These are phyloP conservation scores for Hozukius guyotensis DNA, from an alignment of 2,797 vertebrate species.

Conservation along the genomic window DNA sequence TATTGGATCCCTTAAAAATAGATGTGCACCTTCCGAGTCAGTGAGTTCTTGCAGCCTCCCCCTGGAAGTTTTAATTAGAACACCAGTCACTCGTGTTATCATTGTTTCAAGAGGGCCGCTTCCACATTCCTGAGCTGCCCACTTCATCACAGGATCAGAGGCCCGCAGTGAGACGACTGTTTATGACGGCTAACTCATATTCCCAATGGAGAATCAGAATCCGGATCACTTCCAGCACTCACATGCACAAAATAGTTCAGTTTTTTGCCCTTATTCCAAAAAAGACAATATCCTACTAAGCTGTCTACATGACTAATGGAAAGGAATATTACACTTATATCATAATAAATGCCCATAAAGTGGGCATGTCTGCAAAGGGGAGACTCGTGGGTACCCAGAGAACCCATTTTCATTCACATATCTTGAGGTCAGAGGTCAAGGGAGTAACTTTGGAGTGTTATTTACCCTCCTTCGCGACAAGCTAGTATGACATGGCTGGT, in stretches of 20 bases:
- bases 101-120: constrained; percentile 75
- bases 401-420: too few relatives aligned
- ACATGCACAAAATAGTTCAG: not conserved
- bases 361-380: too few relatives aligned
- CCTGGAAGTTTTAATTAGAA: constrained; percentile 83
- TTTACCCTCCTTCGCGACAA: too few relatives aligned
- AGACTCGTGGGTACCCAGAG: too few relatives aligned
- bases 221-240: not conserved
- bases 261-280: not conserved
- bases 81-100: constrained; percentile 79
- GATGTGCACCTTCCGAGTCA: constrained; percentile 72
- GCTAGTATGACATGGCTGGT: too few relatives aligned
- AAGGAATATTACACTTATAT: too few relatives aligned
- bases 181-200: constrained; percentile 16
- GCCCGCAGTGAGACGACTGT: constrained; percentile 37
- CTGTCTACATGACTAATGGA: not conserved
- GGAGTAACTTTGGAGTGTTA: too few relatives aligned
- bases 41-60: constrained; percentile 70
- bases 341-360: too few relatives aligned
- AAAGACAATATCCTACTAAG: not conserved
- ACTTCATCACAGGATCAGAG: constrained; percentile 76
- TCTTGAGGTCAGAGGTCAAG: too few relatives aligned
- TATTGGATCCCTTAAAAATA: constrained; percentile 80
- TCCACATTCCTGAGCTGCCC: constrained; percentile 81
- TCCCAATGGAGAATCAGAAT: constrained; percentile 23